Evolutionary conservation across 2,113 vertebrate species (phyloP).

Genomic region (Forbesichthys agassizii): DNA sequence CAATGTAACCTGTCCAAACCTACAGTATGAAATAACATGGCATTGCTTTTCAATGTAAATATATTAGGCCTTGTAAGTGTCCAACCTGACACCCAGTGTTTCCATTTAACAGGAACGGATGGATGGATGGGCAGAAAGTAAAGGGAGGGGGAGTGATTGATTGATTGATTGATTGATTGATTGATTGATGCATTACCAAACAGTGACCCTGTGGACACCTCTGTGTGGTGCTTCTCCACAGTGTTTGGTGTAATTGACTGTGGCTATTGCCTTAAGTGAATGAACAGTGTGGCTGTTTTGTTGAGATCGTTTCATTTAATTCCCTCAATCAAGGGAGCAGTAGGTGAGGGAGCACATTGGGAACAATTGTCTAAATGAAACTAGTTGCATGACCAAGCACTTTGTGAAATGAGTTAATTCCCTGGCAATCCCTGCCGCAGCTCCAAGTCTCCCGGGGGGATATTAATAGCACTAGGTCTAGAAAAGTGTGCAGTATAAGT

Average conservation of each 20-base stretch:
- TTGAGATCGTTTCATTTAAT: slow-evolving; percentile 17
- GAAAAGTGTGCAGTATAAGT: slow-evolving; percentile 46
- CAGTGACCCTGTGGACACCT: too few species aligned
- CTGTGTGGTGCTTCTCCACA: neutral
- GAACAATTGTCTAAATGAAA: slow-evolving; percentile 33
- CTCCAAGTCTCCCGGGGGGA: slow-evolving; percentile 37
- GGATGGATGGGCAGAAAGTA: too few species aligned
- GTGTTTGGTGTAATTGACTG: neutral
- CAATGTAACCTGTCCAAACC: too few species aligned
- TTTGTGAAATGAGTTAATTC: slow-evolving; percentile 59
- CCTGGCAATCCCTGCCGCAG: slow-evolving; percentile 34
- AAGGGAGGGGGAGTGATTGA: too few species aligned
- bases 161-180: too few species aligned
- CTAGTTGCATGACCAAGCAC: slow-evolving; percentile 69
- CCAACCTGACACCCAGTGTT: too few species aligned
- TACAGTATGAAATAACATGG: too few species aligned
- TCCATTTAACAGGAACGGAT: too few species aligned
- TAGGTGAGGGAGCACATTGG: slow-evolving; percentile 11
- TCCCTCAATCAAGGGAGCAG: slow-evolving; percentile 12
- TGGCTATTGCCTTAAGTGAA: slow-evolving; percentile 2
- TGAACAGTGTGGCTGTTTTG: slow-evolving; percentile 1
- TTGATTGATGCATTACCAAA: too few species aligned
- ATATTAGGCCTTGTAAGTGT: too few species aligned
- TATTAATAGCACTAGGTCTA: slow-evolving; percentile 68
- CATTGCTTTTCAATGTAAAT: too few species aligned